phyloP scores from a whole-genome alignment of 1,140 invertebrate species.

The Calliopsis andreniformis region DNA sequence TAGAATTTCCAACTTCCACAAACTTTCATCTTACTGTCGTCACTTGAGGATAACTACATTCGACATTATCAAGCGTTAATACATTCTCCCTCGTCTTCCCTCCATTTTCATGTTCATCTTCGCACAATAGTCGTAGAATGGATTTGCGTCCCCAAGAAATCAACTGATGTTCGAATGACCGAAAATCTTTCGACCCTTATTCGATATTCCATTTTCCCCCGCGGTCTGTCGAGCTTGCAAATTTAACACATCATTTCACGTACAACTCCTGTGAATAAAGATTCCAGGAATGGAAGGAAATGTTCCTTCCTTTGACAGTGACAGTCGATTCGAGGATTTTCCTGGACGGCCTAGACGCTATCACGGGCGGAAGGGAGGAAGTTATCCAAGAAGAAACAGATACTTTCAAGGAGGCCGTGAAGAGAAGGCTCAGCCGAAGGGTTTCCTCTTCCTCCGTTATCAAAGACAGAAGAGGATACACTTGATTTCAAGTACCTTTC shows the following conservation, averaged over 20 bases:
- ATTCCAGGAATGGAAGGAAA: conserved; percentile 28
- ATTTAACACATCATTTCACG: conserved; percentile 64
- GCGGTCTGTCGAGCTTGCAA: conserved; percentile 10
- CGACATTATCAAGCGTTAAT: too few species aligned
- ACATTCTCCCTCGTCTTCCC: neutral
- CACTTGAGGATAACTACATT: too few species aligned
- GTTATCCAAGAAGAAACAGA: conserved; percentile 63
- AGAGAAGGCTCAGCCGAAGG: conserved; percentile 32
- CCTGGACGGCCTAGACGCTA: conserved; percentile 40
- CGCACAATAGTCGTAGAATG: neutral
- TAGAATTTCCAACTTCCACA: too few species aligned
- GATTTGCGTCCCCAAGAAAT: conserved; percentile 17
- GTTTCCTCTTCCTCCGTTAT: conserved; percentile 27
- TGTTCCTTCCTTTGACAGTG: conserved; percentile 55
- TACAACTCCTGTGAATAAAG: conserved; percentile 56
- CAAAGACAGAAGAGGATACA: conserved; percentile 56
- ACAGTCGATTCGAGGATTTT: conserved; percentile 64
- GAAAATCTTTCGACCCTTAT: conserved; percentile 37
- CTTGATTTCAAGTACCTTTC: conserved; percentile 67
- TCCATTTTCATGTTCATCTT: conserved; percentile 2
- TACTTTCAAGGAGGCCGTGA: conserved; percentile 46
- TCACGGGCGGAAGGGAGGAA: conserved; percentile 38
- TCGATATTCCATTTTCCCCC: conserved; percentile 33
- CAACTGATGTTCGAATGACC: conserved; percentile 17
- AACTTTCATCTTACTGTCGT: too few species aligned